A percentile compares a stretch with the other conserved stretches of the same genome.
Conservation (phyloP, 2,888 invertebrate genomes). For the Encarsia formosa region DNA sequence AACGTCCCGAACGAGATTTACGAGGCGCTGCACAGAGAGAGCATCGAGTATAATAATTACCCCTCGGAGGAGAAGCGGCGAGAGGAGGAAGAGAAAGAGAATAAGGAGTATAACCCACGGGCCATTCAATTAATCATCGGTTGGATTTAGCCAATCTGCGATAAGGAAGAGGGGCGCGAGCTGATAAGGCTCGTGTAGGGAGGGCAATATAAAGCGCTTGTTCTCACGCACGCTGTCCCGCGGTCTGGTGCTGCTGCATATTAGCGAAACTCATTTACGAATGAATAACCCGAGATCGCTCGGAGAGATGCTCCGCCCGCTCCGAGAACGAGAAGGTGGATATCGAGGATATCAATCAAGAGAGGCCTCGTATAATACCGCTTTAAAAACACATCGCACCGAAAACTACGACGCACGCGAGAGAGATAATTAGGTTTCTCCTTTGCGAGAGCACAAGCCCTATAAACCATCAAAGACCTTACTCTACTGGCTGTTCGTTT, state of each 20-base stretch:
- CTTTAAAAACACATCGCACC: too few relatives aligned
- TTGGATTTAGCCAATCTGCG: slow-evolving; percentile 23
- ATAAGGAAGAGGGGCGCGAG: slow-evolving; percentile 21
- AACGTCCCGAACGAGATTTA: slow-evolving; percentile 22
- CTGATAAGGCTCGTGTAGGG: slow-evolving; percentile 30
- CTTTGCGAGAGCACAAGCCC: slow-evolving; percentile 1
- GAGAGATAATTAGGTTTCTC: slow-evolving; percentile 29
- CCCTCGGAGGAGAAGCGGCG: neutral
- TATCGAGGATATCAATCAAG: slow-evolving; percentile 30
- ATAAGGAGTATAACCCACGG: slow-evolving; percentile 1
- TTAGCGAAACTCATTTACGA: slow-evolving; percentile 32
- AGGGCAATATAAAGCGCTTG: neutral
- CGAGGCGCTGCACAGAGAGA: slow-evolving; percentile 8
- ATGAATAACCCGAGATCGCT: slow-evolving; percentile 27
- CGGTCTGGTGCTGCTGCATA: too few relatives aligned
- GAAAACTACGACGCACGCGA: too few relatives aligned
- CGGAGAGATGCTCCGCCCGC: slow-evolving; percentile 26
- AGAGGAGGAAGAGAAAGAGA: neutral
- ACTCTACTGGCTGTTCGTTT: too few relatives aligned
- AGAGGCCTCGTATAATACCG: slow-evolving; percentile 15
- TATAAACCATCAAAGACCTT: slow-evolving; percentile 24
- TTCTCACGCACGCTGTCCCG: slow-evolving; percentile 5
- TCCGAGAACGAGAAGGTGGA: slow-evolving; percentile 22
- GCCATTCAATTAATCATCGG: slow-evolving; percentile 31
- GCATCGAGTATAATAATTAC: slow-evolving; percentile 7